phyloP scores from a whole-genome alignment of 2,888 invertebrate genomes.

The Diarsia brunnea region DNA sequence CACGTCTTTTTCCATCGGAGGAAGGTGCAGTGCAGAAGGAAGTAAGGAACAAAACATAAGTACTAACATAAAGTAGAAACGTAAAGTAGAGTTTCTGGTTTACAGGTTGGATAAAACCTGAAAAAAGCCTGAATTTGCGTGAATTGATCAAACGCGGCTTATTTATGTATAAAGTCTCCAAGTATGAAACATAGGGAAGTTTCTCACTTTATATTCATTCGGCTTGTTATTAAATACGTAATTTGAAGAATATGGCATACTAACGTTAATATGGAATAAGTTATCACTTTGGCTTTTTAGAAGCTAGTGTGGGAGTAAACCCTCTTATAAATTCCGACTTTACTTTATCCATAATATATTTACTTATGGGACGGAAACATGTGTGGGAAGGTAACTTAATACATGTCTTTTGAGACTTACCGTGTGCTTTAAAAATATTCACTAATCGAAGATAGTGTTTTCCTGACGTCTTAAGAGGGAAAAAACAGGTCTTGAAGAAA shows the following conservation, averaged over 20 bases:
- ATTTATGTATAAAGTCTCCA: not conserved
- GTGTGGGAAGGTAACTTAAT: not conserved
- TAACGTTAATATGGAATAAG: slow-evolving; percentile 3
- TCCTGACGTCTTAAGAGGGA: not conserved
- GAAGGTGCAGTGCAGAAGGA: no score
- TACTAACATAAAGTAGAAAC: no score
- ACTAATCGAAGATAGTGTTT: not conserved
- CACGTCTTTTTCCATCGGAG: no score
- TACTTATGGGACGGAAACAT: slow-evolving; percentile 1
- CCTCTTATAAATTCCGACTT: slow-evolving; percentile 7
- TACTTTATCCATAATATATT: not conserved
- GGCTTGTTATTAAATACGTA: not conserved
- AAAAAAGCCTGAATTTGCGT: not conserved
- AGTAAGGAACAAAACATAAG: no score
- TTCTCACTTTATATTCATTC: not conserved
- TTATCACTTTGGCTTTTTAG: slow-evolving; percentile 13
- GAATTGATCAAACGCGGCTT: not conserved
- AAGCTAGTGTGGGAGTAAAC: slow-evolving; percentile 12
- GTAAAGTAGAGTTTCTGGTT: not conserved
- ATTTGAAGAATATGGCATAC: not conserved
- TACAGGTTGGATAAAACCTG: not conserved
- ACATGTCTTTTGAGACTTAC: not conserved
- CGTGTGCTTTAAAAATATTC: not conserved
- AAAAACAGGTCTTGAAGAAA: no score
- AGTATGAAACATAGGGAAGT: not conserved